phyloP scores from a whole-genome alignment of 2,797 vertebrate genomes.

The Triplophysa yarkandensis region DNA sequence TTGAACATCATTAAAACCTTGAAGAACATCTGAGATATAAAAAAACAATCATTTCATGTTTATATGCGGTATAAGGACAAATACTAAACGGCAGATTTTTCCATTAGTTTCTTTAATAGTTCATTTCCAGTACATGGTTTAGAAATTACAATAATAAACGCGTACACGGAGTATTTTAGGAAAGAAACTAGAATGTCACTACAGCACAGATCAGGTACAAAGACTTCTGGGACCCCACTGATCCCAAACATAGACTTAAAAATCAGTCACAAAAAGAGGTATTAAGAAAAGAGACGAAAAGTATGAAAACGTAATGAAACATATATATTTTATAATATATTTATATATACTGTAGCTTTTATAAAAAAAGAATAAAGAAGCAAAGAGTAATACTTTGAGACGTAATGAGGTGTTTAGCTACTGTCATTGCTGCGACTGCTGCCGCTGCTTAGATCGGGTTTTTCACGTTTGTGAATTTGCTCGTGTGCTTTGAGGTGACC shows the following conservation, averaged over 20 bases:
- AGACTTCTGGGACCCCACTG: slow-evolving; percentile 52
- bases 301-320: slow-evolving; percentile 67
- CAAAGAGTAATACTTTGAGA: slow-evolving; percentile 73
- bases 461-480: slow-evolving; percentile 79
- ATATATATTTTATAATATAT: slow-evolving; percentile 59
- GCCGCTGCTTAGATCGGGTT: slow-evolving; percentile 65
- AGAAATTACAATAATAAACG: slow-evolving; percentile 72
- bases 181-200: slow-evolving; percentile 60
- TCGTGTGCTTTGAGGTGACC: slow-evolving; percentile 81
- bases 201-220: slow-evolving; percentile 61
- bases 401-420: slow-evolving; percentile 71
- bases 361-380: slow-evolving; percentile 55
- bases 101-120: slow-evolving; percentile 79
- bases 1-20: background rate
- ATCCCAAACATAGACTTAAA: slow-evolving; percentile 46
- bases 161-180: slow-evolving; percentile 74
- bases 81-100: slow-evolving; percentile 33
- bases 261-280: slow-evolving; percentile 60
- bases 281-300: slow-evolving; percentile 72
- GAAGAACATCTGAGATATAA: background rate
- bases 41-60: background rate
- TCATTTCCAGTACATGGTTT: slow-evolving; percentile 75
- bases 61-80: background rate
- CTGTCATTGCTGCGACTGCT: slow-evolving; percentile 70
- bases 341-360: slow-evolving; percentile 65